phyloP scores from a whole-genome alignment of 2,113 vertebrate genomes.

The Recurvirostra avosetta region DNA sequence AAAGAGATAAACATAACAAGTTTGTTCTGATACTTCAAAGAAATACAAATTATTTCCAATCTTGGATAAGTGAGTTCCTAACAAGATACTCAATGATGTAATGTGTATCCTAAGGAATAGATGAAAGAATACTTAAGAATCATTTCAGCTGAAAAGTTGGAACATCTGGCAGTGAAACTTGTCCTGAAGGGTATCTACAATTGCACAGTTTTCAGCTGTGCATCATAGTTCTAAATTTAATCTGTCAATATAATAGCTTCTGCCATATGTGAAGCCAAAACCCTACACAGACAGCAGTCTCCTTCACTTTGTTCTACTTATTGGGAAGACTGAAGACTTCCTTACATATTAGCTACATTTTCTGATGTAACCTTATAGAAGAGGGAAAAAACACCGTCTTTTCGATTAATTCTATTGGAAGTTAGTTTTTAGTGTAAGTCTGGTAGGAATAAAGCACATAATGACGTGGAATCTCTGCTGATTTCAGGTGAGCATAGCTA shows the following conservation, averaged over 20 bases:
- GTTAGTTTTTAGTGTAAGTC: background rate
- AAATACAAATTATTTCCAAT: background rate
- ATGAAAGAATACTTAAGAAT: background rate
- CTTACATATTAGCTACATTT: background rate
- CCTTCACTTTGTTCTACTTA: background rate
- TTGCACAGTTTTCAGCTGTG: background rate
- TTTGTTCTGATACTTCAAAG: background rate
- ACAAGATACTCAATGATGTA: background rate
- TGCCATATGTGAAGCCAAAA: background rate
- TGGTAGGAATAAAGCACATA: background rate
- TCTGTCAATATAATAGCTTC: background rate
- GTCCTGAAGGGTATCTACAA: background rate
- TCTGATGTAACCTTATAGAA: background rate
- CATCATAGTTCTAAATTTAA: background rate
- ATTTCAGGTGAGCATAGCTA: background rate
- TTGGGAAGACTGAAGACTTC: background rate
- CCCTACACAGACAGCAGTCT: background rate
- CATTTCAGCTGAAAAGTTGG: background rate
- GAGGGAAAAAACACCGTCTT: background rate
- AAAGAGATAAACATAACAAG: background rate
- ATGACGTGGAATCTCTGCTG: background rate
- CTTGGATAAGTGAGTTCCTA: background rate
- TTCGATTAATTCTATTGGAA: background rate
- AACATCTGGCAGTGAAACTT: background rate
- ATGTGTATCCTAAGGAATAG: background rate